Percentiles rank a stretch among this genome's conserved stretches.
Evolutionary conservation across 2,888 invertebrate genomes (phyloP).

Genomic region (Microplitis manilae): DNA sequence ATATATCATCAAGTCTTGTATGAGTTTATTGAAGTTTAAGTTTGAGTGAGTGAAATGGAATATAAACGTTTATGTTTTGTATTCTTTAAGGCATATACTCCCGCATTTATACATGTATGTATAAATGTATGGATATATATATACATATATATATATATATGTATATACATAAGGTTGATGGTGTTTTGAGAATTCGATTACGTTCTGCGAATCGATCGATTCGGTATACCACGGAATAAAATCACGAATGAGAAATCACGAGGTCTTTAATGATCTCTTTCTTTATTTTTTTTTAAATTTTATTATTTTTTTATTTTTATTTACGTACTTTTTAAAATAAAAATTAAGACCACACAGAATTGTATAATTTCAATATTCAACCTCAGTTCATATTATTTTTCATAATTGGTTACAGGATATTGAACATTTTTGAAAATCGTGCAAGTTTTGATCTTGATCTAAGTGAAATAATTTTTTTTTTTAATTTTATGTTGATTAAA

Average conservation of each 20-base stretch:
- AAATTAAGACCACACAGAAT: no score
- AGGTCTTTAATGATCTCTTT: slow-evolving; percentile 18
- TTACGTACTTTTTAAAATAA: background rate
- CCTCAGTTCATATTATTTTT: no score
- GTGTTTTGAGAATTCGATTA: slow-evolving; percentile 42
- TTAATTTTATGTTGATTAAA: no score
- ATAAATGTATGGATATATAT: background rate
- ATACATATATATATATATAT: background rate
- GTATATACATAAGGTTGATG: background rate
- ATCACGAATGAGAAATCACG: slow-evolving; percentile 31
- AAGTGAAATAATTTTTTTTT: no score
- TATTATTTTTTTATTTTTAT: background rate
- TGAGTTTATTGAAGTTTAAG: background rate
- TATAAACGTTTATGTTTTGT: slow-evolving; percentile 28
- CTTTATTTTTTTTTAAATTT: background rate
- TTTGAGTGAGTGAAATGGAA: slow-evolving; percentile 20
- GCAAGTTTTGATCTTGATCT: no score
- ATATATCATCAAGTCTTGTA: slow-evolving; percentile 3
- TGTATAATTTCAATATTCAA: no score
- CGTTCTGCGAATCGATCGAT: slow-evolving; percentile 40
- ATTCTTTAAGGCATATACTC: slow-evolving; percentile 22
- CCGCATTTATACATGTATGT: slow-evolving; percentile 21
- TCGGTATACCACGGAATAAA: slow-evolving; percentile 25
- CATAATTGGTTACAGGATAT: no score
- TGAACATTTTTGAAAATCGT: no score